Evolutionary conservation across 2,113 vertebrate genomes (phyloP), one percentile per base, ranked within the genome.

Genomic region (Ascaphus truei): DNA sequence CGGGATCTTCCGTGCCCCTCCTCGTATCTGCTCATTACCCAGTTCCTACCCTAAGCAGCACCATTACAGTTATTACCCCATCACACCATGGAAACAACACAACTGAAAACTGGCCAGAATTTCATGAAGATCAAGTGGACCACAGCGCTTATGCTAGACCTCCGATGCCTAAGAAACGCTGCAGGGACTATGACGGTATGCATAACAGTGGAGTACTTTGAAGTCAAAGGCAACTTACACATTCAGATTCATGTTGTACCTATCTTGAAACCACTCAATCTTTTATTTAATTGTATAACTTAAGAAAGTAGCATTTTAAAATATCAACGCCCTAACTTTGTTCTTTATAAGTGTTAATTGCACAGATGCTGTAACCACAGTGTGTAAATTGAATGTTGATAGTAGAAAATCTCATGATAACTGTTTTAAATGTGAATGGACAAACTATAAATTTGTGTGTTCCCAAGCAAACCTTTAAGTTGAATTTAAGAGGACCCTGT

Each of bases 131-230:
- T 34, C 93, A 93, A 31, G 82, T 95, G 77, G 93, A 97, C 59
- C 94, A 92, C 37, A 88, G 88, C 52, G 90, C 91, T 11, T 99
- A 96, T 5, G 86, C 78, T 51, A 90, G 93, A 81, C 90, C 86
- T 39, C 93, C 91, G 0, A 90, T 93, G 62, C 93, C 83, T 69
- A 95, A 98, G 78, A 98, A 98, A 76, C 88, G 97, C 27, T 99
- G 97, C 77, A 89, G 96, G 73, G 96, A 98, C 85, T 99, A 99
- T 77, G 95, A 98, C 60, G 96, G 97, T 98, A 86, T 4, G n/a
- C 13, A 22, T 7, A 22, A 6, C 8, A 85, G 79, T 63, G 8
- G 62, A 18, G 48, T 1, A n/a, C 7, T 3, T 73, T 64, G 33
- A 62, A 34, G n/a, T n/a, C n/a, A n/a, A n/a, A n/a, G n/a, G n/a